Evolutionary conservation across 2,797 vertebrate species (phyloP), one percentile per base, ranked within the genome.

Genomic region (Intellagama lesueurii): DNA sequence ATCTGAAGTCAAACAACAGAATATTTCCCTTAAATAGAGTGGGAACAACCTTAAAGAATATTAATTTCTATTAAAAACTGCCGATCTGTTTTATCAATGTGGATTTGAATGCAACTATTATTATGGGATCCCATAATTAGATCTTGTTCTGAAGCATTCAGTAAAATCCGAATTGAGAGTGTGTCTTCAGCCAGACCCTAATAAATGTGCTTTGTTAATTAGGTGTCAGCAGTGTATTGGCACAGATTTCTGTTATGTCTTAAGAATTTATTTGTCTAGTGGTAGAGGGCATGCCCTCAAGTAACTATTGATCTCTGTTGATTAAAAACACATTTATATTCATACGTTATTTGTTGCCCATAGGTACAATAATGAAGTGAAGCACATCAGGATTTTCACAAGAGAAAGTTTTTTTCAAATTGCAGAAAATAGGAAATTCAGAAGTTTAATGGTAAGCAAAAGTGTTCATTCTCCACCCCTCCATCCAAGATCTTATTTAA

Each of bases 341-440:
- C 97, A 98, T 97, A 98, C 97, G 97, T 97, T 98, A 98, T 98
- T 98, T 97, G 96, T 98, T 97, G 97, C 97, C 98, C 95, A 96
- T 98, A 99, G 99, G 98, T 99, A 98, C 97, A 99, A 99, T 98
- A 99, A 98, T 4, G 99, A 99, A 97, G 99, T 99, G 97, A 99
- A 99, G 95, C 99, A 99, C 98, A 99, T 99, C 97, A 99, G 99
- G 98, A 99, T 99, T 97, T 97, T 99, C 98, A 98, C 98, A 95
- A 98, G 97, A 97, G 98, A 99, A 92, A 97, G 98, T 94, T 98
- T 97, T 97, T 99, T 99, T 96, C 97, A 99, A 97, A 99, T 99
- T 94, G 98, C 99, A 56, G 99, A 99, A 97, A 99, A 99, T 96
- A 98, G 98, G 97, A 99, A 98, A 97, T 99, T 99, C 98, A 98